Percentiles rank a stretch among this genome's conserved stretches.
Evolutionary conservation across 2,888 invertebrate species (phyloP).

Genomic region (Steinernema hermaphroditum): DNA sequence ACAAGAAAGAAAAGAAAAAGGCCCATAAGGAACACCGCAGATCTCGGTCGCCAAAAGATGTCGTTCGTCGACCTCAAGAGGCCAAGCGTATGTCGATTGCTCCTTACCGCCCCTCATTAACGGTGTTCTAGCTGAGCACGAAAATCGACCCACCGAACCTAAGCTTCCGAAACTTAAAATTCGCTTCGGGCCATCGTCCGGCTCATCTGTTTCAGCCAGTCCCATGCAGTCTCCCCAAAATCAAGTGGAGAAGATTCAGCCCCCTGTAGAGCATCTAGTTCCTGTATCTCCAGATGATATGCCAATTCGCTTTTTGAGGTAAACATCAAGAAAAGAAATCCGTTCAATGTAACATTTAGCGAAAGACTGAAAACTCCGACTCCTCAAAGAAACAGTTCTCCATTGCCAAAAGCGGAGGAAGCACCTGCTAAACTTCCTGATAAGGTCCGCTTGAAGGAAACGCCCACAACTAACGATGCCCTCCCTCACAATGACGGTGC

Average conservation of each 20-base stretch:
- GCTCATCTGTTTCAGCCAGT: slow-evolving; percentile 2
- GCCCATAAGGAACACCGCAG: slow-evolving; percentile 4
- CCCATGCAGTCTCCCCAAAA: slow-evolving; percentile 20
- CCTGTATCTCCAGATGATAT: slow-evolving; percentile 4
- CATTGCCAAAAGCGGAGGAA: neutral
- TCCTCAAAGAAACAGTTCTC: neutral
- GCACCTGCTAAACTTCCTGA: neutral
- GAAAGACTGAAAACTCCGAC: neutral
- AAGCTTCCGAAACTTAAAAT: slow-evolving; percentile 16
- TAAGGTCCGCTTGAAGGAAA: neutral
- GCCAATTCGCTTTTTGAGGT: slow-evolving; percentile 18
- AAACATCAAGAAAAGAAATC: neutral
- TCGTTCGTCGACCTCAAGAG: neutral
- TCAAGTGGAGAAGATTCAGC: neutral
- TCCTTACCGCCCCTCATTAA: neutral
- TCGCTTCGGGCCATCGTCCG: slow-evolving; percentile 5
- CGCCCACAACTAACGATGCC: neutral
- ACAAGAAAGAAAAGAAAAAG: slow-evolving; percentile 25
- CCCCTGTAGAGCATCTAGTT: neutral
- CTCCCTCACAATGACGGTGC: neutral
- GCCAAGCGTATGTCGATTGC: neutral
- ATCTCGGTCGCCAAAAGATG: neutral
- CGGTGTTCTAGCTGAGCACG: too few relatives aligned
- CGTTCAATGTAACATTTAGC: neutral
- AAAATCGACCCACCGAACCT: too few relatives aligned